Evolutionary conservation across 2,113 vertebrate species (phyloP).

Genomic region (Ophthalmolycus amberensis): DNA sequence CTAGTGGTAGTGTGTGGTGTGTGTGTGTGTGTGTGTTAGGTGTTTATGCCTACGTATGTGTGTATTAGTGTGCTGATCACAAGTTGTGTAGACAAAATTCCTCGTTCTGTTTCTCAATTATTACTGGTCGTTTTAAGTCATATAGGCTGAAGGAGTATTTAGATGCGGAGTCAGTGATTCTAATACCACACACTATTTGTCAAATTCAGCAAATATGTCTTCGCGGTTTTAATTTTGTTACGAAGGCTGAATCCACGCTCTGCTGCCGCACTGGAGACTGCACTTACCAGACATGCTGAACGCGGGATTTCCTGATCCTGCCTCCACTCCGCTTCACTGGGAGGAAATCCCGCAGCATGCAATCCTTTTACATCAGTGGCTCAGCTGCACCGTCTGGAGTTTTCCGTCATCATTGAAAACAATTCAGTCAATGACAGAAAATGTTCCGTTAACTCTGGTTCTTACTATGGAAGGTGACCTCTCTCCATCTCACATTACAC

Average conservation of each 20-base stretch:
- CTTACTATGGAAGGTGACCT: background rate
- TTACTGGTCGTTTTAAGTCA: background rate
- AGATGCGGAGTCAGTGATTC: background rate
- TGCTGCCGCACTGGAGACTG: background rate
- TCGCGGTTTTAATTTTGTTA: background rate
- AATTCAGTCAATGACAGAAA: background rate
- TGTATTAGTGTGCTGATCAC: too few relatives aligned
- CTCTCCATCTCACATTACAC: background rate
- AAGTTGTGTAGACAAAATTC: too few relatives aligned
- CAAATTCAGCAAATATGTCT: background rate
- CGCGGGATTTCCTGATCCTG: too few relatives aligned
- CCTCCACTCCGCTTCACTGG: background rate
- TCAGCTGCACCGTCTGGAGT: background rate
- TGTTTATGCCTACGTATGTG: background rate
- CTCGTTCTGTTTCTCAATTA: background rate
- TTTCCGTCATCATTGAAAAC: background rate
- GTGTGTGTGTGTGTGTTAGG: background rate
- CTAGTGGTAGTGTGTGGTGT: conserved; percentile 2
- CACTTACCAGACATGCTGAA: background rate
- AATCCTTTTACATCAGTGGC: background rate
- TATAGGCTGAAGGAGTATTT: too few relatives aligned
- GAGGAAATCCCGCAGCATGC: background rate
- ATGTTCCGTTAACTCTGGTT: too few relatives aligned
- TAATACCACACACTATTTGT: background rate
- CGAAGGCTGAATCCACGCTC: background rate